These are phyloP conservation scores for western clawed frog (Xenopus tropicalis) DNA, from an alignment of 2,113 vertebrate genomes.

Conservation along the genomic window UCB_Xtro_10.0 CM004443.2:152310001-152310500, in stretches of 20 bases:
- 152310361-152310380: conserved; percentile 47
- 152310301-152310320: conserved; percentile 89
- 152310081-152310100: no score
- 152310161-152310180: conserved; percentile 66
- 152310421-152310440: no score
- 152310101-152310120: no score
- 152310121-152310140: conserved; percentile 60
- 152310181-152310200: conserved; percentile 79
- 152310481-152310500: no score
- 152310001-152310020: background rate
- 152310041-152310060: no score
- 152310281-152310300: conserved; percentile 78
- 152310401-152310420: no score
- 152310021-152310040: background rate
- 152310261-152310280: conserved; percentile 89
- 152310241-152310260: conserved; percentile 72
- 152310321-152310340: conserved; percentile 78
- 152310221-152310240: conserved; percentile 60
- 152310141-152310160: conserved; percentile 84
- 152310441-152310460: no score
- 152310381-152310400: background rate
- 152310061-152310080: no score
- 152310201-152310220: background rate
- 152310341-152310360: conserved; percentile 98
- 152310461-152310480: no score